Percentiles rank a stretch among this genome's conserved stretches.
Evolutionary conservation across 2,797 vertebrate genomes (phyloP).

Genomic region (Emydoidea blandingii): DNA sequence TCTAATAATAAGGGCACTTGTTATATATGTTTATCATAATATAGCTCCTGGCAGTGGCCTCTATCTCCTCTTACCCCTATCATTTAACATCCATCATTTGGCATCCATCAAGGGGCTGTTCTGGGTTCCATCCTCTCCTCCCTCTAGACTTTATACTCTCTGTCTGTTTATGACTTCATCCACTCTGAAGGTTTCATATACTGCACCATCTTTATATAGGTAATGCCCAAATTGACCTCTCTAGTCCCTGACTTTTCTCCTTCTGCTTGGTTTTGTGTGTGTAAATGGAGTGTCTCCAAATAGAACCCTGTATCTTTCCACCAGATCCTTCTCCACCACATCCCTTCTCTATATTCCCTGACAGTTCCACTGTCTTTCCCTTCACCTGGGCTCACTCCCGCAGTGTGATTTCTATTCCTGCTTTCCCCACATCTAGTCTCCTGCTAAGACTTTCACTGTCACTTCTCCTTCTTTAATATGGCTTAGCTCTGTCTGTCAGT

Average conservation of each 20-base stretch:
- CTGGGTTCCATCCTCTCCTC: not conserved
- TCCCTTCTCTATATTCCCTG: not conserved
- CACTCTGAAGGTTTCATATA: not conserved
- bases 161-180: not conserved
- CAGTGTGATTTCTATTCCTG: not conserved
- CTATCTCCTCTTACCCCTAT: not conserved
- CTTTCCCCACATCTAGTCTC: not conserved
- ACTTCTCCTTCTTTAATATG: not conserved
- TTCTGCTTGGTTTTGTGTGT: not conserved
- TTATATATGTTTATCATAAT: not conserved
- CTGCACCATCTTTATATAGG: not conserved
- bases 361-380: not conserved
- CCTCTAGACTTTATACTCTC: too few relatives aligned
- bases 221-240: not conserved
- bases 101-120: not conserved
- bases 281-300: not conserved
- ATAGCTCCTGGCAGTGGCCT: not conserved
- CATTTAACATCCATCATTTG: not conserved
- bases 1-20: not conserved
- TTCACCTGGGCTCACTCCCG: not conserved
- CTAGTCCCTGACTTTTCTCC: fast-evolving
- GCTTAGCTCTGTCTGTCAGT: not conserved
- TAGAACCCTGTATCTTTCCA: not conserved
- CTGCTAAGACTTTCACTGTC: not conserved
- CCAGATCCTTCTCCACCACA: not conserved